Base-by-base conservation (phyloP, 2,797 vertebrate species). In the Cryptoprocta ferox region DNA sequence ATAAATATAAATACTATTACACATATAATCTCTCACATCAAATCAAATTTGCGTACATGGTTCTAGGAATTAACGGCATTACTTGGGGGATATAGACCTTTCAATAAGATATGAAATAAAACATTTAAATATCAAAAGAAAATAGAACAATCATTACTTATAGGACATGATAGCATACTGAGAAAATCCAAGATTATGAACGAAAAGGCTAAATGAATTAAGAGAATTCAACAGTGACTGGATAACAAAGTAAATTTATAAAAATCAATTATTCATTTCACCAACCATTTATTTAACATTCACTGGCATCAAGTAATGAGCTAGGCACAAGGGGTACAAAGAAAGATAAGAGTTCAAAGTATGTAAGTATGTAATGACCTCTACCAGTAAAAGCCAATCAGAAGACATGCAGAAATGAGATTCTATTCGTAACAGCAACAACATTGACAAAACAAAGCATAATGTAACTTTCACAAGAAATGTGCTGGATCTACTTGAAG, bases 131-230 rank as follows among this genome's bases (percentile, higher is more conserved):
- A 82, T 45, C 93, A 79, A 95, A 94, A 45, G 32, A 92, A 94
- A 85, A 83, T 0, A 80, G 14, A 42, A 7, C 15, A 95, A 89
- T 12, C 30, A 37, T 71, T 92, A 82, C 19, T 85, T 79, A 61
- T 45, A 85, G 32, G 96, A 61, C 84, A 86, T 50, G 35, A 70
- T 0, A 71, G 18, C 24, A 89, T n/a, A 59, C 24, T 76, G 37
- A 96, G n/a, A 95, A 94, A 97, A 89, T 35, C 9, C 45, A 89
- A 81, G 26, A 90, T 19, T 75, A 94, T 45, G 12, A 95, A 80
- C 65, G 78, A 50, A 66, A 93, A 92, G 63, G 24, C 4, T 85
- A 79, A 71, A 1, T 73, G 24, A 83, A 79, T 53, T 71, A 92
- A 92, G 37, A 91, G 7, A 78, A 87, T 42, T 59, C 65, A 75